Conservation (phyloP, 2,888 invertebrate genomes). For the Ephialtes manifestator region DNA sequence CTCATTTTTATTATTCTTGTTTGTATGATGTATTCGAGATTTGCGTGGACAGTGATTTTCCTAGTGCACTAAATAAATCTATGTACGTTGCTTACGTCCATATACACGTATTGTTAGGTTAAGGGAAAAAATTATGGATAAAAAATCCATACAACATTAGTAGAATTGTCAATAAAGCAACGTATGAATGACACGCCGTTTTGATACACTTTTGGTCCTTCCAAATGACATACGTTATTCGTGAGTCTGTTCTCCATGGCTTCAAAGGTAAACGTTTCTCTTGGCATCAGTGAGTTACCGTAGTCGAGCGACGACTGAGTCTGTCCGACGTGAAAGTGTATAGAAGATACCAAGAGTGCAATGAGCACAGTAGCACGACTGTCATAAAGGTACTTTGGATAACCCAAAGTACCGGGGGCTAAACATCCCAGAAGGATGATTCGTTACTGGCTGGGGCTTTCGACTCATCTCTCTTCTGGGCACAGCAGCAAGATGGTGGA, state of each 20-base stretch:
- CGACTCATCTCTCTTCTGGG: not conserved
- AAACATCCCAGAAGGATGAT: conserved; percentile 37
- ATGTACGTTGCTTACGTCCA: no score
- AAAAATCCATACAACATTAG: no score
- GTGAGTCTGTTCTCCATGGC: conserved; percentile 30
- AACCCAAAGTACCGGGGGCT: conserved; percentile 19
- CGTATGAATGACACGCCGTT: conserved; percentile 37
- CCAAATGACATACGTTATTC: conserved; percentile 30
- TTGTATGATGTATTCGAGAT: no score
- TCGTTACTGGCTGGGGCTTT: conserved; percentile 37
- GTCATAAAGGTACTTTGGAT: conserved; percentile 46
- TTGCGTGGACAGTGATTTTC: no score
- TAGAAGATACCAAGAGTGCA: not conserved
- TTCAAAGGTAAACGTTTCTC: conserved; percentile 74
- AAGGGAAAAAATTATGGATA: not conserved
- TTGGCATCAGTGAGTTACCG: conserved; percentile 67
- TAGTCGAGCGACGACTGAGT: conserved; percentile 58
- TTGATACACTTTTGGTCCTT: conserved; percentile 47
- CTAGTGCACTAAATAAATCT: no score
- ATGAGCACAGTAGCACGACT: conserved; percentile 5
- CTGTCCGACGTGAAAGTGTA: conserved; percentile 45
- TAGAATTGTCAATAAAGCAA: not conserved
- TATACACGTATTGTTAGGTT: no score
- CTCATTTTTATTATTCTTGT: no score
- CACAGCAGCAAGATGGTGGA: conserved; percentile 70